These are phyloP conservation scores for Mesoligia furuncula DNA, from an alignment of 2,888 invertebrate genomes.

Conservation along the genomic window DNA sequence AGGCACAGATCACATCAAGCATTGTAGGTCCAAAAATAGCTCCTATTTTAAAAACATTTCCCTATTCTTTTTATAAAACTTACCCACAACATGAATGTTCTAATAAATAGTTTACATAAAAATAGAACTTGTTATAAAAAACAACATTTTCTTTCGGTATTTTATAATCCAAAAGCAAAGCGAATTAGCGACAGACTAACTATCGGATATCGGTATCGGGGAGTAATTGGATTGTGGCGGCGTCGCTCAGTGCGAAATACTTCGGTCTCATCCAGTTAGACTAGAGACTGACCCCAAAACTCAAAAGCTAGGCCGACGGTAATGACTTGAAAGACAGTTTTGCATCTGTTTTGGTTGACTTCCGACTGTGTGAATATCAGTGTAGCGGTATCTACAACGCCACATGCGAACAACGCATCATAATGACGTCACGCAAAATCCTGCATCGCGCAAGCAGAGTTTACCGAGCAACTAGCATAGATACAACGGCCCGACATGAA, in stretches of 20 bases:
- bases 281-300: conserved; percentile 18
- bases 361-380: neutral
- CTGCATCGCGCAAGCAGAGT: no score
- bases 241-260: conserved; percentile 30
- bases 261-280: conserved; percentile 11
- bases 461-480: no score
- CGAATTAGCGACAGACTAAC: conserved; percentile 42
- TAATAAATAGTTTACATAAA: neutral
- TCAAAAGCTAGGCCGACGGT: neutral
- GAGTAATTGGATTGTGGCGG: conserved; percentile 32
- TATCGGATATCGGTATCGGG: conserved; percentile 20
- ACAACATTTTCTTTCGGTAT: neutral
- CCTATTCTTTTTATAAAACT: neutral
- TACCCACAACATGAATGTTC: neutral
- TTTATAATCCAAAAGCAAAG: conserved; percentile 37
- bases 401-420: no score
- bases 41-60: neutral
- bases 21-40: neutral
- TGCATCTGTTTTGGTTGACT: neutral
- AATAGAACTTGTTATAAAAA: neutral
- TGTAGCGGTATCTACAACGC: no score
- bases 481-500: no score
- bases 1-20: neutral
- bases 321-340: neutral
- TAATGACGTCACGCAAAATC: no score